A percentile compares a stretch with the other conserved stretches of the same genome.
Conservation (phyloP, 2,113 vertebrate genomes). For the Cololabis saira region DNA sequence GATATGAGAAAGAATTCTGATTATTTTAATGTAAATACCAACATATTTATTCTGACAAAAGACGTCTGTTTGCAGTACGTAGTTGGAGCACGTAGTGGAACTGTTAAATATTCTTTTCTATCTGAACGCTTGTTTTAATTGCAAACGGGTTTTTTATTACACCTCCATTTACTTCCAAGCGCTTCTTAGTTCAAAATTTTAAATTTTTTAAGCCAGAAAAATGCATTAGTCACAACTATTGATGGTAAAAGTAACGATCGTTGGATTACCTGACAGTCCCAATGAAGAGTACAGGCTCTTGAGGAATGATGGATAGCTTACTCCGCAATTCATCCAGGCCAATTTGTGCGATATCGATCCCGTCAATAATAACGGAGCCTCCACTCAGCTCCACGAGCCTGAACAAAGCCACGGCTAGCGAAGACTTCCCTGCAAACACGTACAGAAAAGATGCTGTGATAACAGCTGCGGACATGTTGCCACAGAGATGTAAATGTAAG, state of each 20-base stretch:
- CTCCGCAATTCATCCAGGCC: conserved; percentile 83
- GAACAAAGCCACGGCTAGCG: conserved; percentile 82
- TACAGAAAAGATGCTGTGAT: conserved; percentile 4
- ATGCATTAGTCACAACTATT: conserved; percentile 4
- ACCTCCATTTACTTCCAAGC: not conserved
- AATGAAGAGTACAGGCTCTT: conserved; percentile 85
- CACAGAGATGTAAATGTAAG: conserved; percentile 1
- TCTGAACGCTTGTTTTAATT: not conserved
- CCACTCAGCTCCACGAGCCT: conserved; percentile 81
- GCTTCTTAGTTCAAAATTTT: conserved; percentile 7
- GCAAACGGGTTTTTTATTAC: no score
- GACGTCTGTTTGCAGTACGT: not conserved
- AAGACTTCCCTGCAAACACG: conserved; percentile 81
- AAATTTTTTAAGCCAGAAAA: not conserved
- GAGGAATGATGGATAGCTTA: conserved; percentile 86
- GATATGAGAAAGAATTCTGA: no score
- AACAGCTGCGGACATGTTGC: conserved; percentile 11
- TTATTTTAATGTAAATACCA: no score
- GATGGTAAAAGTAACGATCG: conserved; percentile 7
- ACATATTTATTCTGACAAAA: no score
- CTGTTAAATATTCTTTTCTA: conserved; percentile 4
- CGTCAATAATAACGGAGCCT: conserved; percentile 83
- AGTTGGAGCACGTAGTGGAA: not conserved
- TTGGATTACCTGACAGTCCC: conserved; percentile 81
- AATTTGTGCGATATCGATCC: conserved; percentile 79